Evolutionary conservation across 1,140 invertebrate species (phyloP).

Genomic region (Papilio xuthus): DNA sequence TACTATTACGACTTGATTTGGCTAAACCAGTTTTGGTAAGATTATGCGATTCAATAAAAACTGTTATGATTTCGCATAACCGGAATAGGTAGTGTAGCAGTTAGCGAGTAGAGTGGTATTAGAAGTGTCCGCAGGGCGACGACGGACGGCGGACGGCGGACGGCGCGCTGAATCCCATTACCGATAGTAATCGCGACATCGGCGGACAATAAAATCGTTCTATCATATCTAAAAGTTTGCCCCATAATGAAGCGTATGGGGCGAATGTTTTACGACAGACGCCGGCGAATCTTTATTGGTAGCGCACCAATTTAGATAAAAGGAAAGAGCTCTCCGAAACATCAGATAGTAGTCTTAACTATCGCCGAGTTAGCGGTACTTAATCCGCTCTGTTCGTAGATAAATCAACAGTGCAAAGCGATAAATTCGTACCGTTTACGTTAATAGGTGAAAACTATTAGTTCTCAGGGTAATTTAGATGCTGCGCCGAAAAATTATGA

Average conservation of each 20-base stretch:
- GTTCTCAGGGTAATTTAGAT: constrained; percentile 73
- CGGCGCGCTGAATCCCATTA: constrained; percentile 70
- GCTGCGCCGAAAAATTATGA: constrained; percentile 72
- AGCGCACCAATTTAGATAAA: constrained; percentile 81
- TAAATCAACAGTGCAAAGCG: constrained; percentile 79
- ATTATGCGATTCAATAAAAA: constrained; percentile 17
- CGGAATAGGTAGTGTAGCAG: constrained; percentile 31
- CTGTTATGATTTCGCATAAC: constrained; percentile 23
- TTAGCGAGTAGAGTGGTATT: constrained; percentile 48
- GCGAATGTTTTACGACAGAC: constrained; percentile 79
- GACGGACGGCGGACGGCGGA: constrained; percentile 33
- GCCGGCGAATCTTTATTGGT: constrained; percentile 80
- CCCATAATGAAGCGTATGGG: constrained; percentile 81
- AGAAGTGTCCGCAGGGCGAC: constrained; percentile 31
- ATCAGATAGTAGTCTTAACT: constrained; percentile 81
- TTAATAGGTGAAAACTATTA: constrained; percentile 82
- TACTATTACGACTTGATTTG: constrained; percentile 13
- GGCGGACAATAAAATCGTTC: constrained; percentile 80
- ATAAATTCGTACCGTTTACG: constrained; percentile 75
- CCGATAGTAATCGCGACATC: constrained; percentile 79
- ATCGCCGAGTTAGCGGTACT: constrained; percentile 81
- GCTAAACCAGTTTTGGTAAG: constrained; percentile 9
- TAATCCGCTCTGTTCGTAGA: constrained; percentile 74
- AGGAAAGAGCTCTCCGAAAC: constrained; percentile 79
- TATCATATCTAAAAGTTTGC: constrained; percentile 81